Evolutionary conservation across 2,113 vertebrate genomes (phyloP).

Genomic region (Ellobius talpinus): DNA sequence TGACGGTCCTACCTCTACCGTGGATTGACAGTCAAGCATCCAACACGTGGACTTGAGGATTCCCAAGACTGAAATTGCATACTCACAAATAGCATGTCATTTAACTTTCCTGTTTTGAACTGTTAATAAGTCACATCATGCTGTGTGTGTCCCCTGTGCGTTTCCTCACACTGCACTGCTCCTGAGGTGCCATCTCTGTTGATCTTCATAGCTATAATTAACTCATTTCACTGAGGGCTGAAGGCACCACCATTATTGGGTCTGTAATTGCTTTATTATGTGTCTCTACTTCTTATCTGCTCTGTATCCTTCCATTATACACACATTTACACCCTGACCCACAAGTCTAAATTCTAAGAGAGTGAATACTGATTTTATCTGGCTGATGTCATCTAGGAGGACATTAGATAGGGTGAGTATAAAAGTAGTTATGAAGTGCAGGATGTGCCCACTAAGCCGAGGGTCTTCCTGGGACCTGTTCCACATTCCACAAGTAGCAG

Average conservation of each 20-base stretch:
- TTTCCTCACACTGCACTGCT: not conserved
- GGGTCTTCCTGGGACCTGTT: not conserved
- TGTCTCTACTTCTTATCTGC: not conserved
- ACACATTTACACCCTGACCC: not conserved
- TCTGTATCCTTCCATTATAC: not conserved
- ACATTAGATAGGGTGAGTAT: not conserved
- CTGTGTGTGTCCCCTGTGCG: not conserved
- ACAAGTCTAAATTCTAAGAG: not conserved
- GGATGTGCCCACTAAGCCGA: not conserved
- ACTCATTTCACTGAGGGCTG: not conserved
- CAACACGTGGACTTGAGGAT: too few relatives aligned
- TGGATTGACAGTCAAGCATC: not conserved
- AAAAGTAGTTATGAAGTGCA: not conserved
- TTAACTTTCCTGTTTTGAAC: not conserved
- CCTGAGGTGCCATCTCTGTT: not conserved
- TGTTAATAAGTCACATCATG: not conserved
- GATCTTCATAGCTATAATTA: not conserved
- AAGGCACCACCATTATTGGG: not conserved
- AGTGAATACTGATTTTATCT: not conserved
- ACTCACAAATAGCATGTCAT: not conserved
- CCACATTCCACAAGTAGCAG: not conserved
- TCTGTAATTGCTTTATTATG: not conserved
- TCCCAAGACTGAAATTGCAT: not conserved
- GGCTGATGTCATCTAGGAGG: not conserved
- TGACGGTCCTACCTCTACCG: not conserved